phyloP scores from a whole-genome alignment of 2,797 vertebrate genomes.

The Brachyrhaphis roseni region DNA sequence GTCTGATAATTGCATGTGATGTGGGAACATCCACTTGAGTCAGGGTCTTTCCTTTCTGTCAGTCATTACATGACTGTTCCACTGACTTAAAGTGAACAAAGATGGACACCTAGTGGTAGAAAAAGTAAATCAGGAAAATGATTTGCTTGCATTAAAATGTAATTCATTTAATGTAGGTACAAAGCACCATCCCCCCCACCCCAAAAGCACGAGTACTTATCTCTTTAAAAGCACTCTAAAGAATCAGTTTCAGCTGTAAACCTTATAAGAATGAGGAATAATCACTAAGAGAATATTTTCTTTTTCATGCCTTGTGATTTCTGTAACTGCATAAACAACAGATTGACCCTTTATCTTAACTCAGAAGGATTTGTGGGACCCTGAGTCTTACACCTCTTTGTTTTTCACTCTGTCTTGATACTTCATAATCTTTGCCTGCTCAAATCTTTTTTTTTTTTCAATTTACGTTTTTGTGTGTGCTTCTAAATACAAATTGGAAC shows the following conservation, averaged over 20 bases:
- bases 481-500: conserved; percentile 18
- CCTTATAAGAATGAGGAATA: neutral
- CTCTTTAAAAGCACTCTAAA: neutral
- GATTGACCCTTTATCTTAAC: neutral
- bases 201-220: neutral
- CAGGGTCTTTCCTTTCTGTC: conserved; percentile 15
- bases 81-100: conserved; percentile 21
- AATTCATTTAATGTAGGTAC: neutral
- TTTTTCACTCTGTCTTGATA: neutral
- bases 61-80: neutral
- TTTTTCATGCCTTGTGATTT: neutral
- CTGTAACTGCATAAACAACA: neutral
- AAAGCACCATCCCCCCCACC: neutral
- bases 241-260: neutral
- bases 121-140: neutral
- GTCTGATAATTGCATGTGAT: conserved; percentile 50
- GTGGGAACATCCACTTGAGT: conserved; percentile 35
- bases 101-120: conserved; percentile 64
- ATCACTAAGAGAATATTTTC: neutral
- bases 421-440: neutral
- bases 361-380: neutral
- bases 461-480: conserved; percentile 7
- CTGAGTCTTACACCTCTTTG: neutral
- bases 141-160: neutral
- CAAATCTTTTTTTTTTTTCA: neutral